These are phyloP conservation scores for Denticeps clupeoides DNA, from an alignment of 2,797 vertebrate species.

Conservation along the genomic window DNA sequence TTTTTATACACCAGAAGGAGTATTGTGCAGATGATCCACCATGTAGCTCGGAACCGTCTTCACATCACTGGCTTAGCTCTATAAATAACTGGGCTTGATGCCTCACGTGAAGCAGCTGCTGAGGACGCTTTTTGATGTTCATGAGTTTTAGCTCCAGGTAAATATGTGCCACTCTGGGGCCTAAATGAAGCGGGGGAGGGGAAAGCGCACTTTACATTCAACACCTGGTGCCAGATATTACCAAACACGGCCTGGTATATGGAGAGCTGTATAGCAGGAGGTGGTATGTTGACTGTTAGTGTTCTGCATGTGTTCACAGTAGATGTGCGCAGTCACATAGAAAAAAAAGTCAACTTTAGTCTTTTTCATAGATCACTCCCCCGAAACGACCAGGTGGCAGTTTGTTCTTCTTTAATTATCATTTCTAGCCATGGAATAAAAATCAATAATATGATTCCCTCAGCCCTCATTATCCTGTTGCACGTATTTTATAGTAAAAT, in stretches of 20 bases:
- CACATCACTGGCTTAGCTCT: neutral
- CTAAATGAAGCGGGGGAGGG: conserved; percentile 33
- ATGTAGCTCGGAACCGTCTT: neutral
- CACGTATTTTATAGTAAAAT: conserved; percentile 46
- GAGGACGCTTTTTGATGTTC: conserved; percentile 14
- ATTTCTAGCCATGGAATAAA: conserved; percentile 43
- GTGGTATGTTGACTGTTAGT: no score
- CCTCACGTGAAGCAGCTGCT: conserved; percentile 7
- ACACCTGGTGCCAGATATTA: no score
- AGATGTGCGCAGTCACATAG: neutral
- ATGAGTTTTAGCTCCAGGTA: conserved; percentile 42
- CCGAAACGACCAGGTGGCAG: conserved; percentile 44
- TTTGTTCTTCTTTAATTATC: conserved; percentile 50
- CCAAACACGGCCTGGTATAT: no score
- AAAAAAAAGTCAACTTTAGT: neutral
- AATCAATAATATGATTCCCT: conserved; percentile 47
- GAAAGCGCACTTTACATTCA: no score
- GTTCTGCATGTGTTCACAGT: no score
- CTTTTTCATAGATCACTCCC: neutral
- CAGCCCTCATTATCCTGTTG: conserved; percentile 48
- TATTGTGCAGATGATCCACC: neutral
- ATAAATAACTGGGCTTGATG: conserved; percentile 3
- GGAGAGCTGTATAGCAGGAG: no score
- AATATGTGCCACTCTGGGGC: conserved; percentile 40
- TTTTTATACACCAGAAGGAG: neutral